Evolutionary conservation across 2,797 vertebrate species (phyloP), one percentile per base, ranked within the genome.

Genomic region (Anisognathus igniventris): DNA sequence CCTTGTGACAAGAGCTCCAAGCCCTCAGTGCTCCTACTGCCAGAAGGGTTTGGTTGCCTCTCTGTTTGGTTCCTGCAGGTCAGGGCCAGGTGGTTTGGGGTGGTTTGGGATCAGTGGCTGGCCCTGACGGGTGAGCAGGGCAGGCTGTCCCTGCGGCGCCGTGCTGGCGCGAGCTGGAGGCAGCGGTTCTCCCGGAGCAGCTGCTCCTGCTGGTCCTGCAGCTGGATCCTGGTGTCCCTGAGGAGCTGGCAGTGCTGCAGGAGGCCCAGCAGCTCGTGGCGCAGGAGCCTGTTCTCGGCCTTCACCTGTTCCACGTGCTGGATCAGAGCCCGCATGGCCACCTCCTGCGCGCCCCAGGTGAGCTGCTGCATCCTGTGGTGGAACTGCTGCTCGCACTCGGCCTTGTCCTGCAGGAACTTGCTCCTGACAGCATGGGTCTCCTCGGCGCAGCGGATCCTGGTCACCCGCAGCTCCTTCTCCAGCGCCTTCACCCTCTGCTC

Each of bases 61-160:
- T 23, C 1, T 0, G n/a, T 16, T 45, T 2, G 15, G 48, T 5
- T 20, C 7, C 62, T 17, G 0, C 16, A 6, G 62, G 68, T 20
- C 1, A 0, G 3, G 10, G 19, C 0, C 12, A 0, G 37, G 45
- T 1, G 62, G 2, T 16, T 24, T 47, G 45, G 23, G 44, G 37
- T 0, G 62, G 2, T 9, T 2, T 9, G 72, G 64, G 82, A 7
- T 14, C 64, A 33, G 24, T 2, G 64, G 39, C 16, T 24, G 1
- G 7, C 9, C 62, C 82, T 33, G 47, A 0, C 3, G 1, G 64
- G 40, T 0, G 4, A 18, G 33, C 7, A 8, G 1, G 9, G 56
- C 64, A 2, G 47, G 40, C 0, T 45, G 47, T 30, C 39, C 60
- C 40, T 4, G 28, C 3, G 22, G 65, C 9, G 9, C 19, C 16